Base-by-base conservation (phyloP, 2,113 vertebrate species). In the Phyllostomus hastatus region DNA sequence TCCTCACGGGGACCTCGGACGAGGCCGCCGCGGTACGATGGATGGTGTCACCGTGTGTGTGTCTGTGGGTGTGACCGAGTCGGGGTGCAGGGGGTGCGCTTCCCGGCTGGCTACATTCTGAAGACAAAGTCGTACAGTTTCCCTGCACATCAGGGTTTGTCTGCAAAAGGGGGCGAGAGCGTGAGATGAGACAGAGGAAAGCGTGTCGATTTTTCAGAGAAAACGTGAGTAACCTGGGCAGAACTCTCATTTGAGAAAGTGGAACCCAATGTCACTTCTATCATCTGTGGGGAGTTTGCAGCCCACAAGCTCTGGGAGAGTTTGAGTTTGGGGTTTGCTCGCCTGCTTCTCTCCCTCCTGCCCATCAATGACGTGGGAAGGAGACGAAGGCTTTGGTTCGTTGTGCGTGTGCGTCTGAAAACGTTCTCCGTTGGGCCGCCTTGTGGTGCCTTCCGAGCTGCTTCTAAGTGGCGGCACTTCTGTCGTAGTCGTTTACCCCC, bases 391-490 rank as follows among this genome's bases (percentile, higher is more conserved):
- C 12, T 76, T 88, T 33, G 54, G 59, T 73, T 78, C 78, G 46
- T 83, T 79, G 17, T 46, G 28, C 61, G 31, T 48, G 84, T 52
- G 31, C 70, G 94, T 80, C 69, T 54, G 75, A 95, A 95, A 95
- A 59, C n/a, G 12, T 75, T 93, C 35, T 86, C 33, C 19, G 28
- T 72, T 57, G 28, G 48, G 64, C 79, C 79, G 48, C 15, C 89
- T 70, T 43, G 48, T 79, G 69, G 48, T 89, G 78, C 46, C 69
- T 52, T 88, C 50, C 85, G 84, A 81, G 80, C 11, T 93, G 48
- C 69, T 87, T 82, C 81, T 95, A 92, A 88, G 33, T 87, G 38
- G 85, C 38, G 61, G 59, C 69, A 70, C 26, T 46, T 91, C 86
- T 79, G 10, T 69, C 67, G 43, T 75, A 92, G 43, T 93, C 92